Percentiles rank a stretch among this genome's conserved stretches.
Evolutionary conservation across 2,888 invertebrate genomes (phyloP).

Genomic region (Diarsia rubi): DNA sequence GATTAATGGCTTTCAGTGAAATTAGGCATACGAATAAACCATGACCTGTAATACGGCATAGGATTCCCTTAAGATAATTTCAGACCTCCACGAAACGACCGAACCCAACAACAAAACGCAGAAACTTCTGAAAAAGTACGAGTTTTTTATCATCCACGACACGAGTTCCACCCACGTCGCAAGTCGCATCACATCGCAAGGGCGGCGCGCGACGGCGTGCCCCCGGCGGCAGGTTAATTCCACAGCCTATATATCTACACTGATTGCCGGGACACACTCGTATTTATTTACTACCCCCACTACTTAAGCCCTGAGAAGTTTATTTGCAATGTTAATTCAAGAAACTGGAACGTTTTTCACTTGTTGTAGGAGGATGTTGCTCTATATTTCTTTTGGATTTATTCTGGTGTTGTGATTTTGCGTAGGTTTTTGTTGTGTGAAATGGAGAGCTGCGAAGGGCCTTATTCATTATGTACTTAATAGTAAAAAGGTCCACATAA

Average conservation of each 20-base stretch:
- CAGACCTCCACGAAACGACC: neutral
- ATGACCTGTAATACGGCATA: neutral
- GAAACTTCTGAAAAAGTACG: conserved; percentile 34
- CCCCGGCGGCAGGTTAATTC: conserved; percentile 83
- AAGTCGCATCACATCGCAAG: conserved; percentile 35
- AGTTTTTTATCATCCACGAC: conserved; percentile 27
- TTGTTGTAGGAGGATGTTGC: conserved; percentile 48
- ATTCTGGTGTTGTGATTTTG: conserved; percentile 26
- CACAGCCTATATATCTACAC: conserved; percentile 86
- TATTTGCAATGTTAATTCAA: conserved; percentile 72
- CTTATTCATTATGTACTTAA: too few relatives aligned
- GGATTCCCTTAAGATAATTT: neutral
- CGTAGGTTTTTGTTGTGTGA: neutral
- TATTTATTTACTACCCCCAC: conserved; percentile 80
- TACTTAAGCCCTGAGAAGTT: conserved; percentile 74
- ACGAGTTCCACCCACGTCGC: conserved; percentile 60
- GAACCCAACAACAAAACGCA: neutral
- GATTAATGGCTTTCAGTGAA: neutral
- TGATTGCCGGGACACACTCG: conserved; percentile 82
- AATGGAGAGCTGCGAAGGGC: neutral
- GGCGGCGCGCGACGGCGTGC: conserved; percentile 54
- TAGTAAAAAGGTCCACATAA: too few relatives aligned
- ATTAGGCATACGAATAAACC: neutral
- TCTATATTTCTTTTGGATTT: conserved; percentile 29
- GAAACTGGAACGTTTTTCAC: conserved; percentile 53